Evolutionary conservation across 2,888 invertebrate species (phyloP).

Genomic region (Spodoptera littoralis): DNA sequence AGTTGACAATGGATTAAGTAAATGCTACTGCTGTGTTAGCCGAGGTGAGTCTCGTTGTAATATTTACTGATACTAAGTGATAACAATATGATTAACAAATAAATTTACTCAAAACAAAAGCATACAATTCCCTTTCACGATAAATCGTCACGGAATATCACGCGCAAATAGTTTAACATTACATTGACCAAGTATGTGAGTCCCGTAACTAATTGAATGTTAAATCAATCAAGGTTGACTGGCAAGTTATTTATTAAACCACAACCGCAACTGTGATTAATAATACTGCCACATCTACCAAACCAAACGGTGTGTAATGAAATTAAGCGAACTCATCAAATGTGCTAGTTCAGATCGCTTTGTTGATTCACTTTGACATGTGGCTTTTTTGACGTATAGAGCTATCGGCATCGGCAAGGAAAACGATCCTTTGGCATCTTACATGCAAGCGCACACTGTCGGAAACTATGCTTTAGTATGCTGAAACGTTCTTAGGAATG

Average conservation of each 20-base stretch:
- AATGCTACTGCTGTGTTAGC: no score
- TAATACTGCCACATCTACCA: constrained; percentile 35
- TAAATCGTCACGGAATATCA: not conserved
- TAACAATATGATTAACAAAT: no score
- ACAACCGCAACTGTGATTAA: constrained; percentile 29
- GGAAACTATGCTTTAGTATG: no score
- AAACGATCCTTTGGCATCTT: no score
- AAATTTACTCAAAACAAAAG: no score
- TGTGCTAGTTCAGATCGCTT: constrained; percentile 26
- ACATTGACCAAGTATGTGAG: constrained; percentile 12
- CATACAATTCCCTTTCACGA: no score
- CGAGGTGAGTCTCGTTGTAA: no score
- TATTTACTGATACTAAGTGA: no score
- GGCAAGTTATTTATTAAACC: constrained; percentile 40
- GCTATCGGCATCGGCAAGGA: no score
- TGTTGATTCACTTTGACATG: constrained; percentile 20
- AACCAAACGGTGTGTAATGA: constrained; percentile 45
- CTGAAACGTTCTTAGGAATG: no score
- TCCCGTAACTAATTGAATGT: constrained; percentile 24
- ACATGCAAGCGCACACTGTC: no score
- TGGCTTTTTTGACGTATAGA: constrained; percentile 11
- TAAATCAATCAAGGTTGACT: constrained; percentile 33
- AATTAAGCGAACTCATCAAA: constrained; percentile 45
- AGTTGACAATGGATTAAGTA: no score
- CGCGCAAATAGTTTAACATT: not conserved